Evolutionary conservation across 92 coral and sea anemone species (phyloP).

Genomic region (Hydrozoanthus gracilis): DNA sequence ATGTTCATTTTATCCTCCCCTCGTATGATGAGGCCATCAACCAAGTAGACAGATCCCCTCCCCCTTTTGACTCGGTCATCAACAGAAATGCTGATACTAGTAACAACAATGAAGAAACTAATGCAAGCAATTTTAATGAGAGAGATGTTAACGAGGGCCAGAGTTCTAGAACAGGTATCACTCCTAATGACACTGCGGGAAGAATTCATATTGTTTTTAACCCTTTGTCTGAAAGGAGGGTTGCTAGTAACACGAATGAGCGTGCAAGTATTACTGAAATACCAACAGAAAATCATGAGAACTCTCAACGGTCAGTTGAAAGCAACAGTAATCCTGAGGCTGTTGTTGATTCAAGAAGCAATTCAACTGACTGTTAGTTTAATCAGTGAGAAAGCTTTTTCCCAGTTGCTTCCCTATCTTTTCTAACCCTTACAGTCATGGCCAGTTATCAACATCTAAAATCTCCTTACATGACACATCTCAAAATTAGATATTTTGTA

Average conservation of each 20-base stretch:
- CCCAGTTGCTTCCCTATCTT: too few relatives aligned
- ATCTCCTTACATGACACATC: too few relatives aligned
- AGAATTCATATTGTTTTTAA: constrained; percentile 37
- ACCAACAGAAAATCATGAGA: constrained; percentile 5
- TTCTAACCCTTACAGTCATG: too few relatives aligned
- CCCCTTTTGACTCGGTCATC: constrained; percentile 86
- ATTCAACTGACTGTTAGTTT: constrained; percentile 18
- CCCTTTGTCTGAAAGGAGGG: constrained; percentile 28
- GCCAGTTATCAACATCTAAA: too few relatives aligned
- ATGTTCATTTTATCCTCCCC: constrained; percentile 87
- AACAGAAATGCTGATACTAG: constrained; percentile 12
- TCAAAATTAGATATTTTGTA: too few relatives aligned
- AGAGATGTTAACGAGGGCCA: neutral
- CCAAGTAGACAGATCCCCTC: constrained; percentile 85
- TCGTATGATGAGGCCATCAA: constrained; percentile 97
- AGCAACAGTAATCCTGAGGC: neutral
- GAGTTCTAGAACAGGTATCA: constrained; percentile 1
- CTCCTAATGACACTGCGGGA: constrained; percentile 6
- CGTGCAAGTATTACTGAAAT: constrained; percentile 20
- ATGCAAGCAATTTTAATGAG: neutral
- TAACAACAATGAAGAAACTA: constrained; percentile 18
- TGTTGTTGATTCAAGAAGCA: constrained; percentile 1
- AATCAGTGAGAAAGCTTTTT: too few relatives aligned
- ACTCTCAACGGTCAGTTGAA: constrained; percentile 3
- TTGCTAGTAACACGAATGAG: neutral